A percentile compares a stretch with the other conserved stretches of the same genome.
Evolutionary conservation across 2,113 vertebrate genomes (phyloP).

Genomic region (Chauna torquata): DNA sequence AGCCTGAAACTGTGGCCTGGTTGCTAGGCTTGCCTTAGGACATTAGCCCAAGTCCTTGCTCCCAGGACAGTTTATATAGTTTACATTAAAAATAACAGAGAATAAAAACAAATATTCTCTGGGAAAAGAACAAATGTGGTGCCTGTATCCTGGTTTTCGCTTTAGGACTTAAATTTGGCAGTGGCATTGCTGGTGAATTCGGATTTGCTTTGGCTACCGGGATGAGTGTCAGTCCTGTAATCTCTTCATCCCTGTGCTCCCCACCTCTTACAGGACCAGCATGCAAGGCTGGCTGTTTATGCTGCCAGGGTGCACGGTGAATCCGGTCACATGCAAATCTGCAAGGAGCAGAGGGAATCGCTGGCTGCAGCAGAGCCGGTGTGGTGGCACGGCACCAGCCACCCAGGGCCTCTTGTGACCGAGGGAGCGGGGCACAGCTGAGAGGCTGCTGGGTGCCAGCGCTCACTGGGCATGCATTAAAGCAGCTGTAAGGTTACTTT

Average conservation of each 20-base stretch:
- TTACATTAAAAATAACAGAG: not conserved
- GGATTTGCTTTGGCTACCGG: not conserved
- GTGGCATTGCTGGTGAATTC: not conserved
- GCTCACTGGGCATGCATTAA: not conserved
- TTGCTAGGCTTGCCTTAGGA: not conserved
- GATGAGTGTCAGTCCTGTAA: not conserved
- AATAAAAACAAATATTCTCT: not conserved
- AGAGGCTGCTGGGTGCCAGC: not conserved
- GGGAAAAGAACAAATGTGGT: not conserved
- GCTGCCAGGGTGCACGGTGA: not conserved
- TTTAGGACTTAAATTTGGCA: not conserved
- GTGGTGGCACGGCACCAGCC: not conserved
- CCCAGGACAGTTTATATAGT: not conserved
- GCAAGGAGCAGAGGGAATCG: slow-evolving; percentile 10
- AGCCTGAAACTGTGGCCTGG: not conserved
- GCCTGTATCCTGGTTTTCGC: not conserved
- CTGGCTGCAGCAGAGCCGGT: not conserved
- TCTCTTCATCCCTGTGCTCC: not conserved
- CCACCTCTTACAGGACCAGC: not conserved
- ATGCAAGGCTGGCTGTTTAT: not conserved
- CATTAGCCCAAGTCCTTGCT: not conserved
- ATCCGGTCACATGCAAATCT: not conserved
- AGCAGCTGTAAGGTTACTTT: not conserved
- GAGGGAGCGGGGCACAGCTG: not conserved
- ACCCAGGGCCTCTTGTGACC: accelerated